These are phyloP conservation scores for Trachymyrmex septentrionalis DNA, from an alignment of 1,140 invertebrate genomes.

Conservation along the genomic window DNA sequence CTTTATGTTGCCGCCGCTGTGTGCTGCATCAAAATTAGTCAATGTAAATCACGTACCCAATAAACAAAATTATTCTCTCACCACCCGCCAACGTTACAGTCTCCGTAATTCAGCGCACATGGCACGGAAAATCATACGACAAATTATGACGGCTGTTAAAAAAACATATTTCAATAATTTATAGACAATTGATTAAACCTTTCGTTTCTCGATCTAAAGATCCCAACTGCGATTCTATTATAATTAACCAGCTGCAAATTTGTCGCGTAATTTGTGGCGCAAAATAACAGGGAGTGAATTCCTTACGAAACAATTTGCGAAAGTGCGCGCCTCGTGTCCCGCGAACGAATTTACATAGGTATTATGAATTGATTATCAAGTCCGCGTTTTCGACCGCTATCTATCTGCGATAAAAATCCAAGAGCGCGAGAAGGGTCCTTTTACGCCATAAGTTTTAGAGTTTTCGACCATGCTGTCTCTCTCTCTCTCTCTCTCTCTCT, in stretches of 20 bases:
- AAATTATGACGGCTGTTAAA: background rate
- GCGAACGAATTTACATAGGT: slow-evolving; percentile 46
- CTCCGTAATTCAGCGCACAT: background rate
- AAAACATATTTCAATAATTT: slow-evolving; percentile 8
- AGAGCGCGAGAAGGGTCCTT: slow-evolving; percentile 22
- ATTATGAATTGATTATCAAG: slow-evolving; percentile 52
- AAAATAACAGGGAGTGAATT: slow-evolving; percentile 17
- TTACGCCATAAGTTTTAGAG: slow-evolving; percentile 29
- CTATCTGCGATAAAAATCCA: slow-evolving; percentile 14
- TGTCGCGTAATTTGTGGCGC: slow-evolving; percentile 12
- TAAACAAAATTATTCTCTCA: slow-evolving; percentile 32
- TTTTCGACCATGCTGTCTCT: slow-evolving; percentile 23
- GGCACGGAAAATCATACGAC: background rate
- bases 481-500: background rate
- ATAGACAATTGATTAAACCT: background rate
- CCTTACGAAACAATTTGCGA: slow-evolving; percentile 37
- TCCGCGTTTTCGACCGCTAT: background rate
- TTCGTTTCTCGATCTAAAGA: background rate
- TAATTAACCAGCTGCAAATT: slow-evolving; percentile 27
- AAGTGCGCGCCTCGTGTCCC: background rate
- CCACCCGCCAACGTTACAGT: background rate
- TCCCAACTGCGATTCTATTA: background rate
- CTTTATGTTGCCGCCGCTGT: background rate
- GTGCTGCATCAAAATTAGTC: slow-evolving; percentile 37
- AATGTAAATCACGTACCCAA: background rate